A percentile compares a stretch with the other conserved stretches of the same genome.
Evolutionary conservation across 2,113 vertebrate species (phyloP).

Genomic region (Laticauda laticaudata): DNA sequence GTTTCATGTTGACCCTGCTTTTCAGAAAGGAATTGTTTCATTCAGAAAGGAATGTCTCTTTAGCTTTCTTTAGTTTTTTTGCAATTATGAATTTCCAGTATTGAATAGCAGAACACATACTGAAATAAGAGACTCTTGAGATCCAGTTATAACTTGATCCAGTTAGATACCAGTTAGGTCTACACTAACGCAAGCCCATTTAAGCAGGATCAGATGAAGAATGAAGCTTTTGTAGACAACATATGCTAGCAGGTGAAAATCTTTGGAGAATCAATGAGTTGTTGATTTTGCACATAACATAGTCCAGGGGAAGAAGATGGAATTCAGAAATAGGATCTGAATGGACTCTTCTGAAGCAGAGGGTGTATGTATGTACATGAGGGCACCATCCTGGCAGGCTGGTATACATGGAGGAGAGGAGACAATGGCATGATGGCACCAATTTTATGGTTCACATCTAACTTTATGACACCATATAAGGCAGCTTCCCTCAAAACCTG

Average conservation of each 20-base stretch:
- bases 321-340: background rate
- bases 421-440: no score
- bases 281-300: background rate
- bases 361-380: background rate
- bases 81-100: background rate
- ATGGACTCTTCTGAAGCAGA: background rate
- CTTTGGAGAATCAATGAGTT: background rate
- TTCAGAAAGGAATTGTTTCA: background rate
- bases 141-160: background rate
- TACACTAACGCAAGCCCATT: background rate
- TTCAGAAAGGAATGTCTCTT: background rate
- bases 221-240: background rate
- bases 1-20: background rate
- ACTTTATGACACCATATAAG: background rate
- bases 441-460: background rate
- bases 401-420: background rate
- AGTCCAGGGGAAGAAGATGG: background rate
- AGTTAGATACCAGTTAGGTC: background rate
- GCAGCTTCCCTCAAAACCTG: background rate
- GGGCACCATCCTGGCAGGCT: background rate
- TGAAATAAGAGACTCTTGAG: background rate
- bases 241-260: background rate
- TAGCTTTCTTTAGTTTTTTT: background rate
- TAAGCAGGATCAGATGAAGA: background rate
- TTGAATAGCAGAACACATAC: background rate